Conservation (phyloP, 2,113 vertebrate genomes). For the Platanista minor region DNA sequence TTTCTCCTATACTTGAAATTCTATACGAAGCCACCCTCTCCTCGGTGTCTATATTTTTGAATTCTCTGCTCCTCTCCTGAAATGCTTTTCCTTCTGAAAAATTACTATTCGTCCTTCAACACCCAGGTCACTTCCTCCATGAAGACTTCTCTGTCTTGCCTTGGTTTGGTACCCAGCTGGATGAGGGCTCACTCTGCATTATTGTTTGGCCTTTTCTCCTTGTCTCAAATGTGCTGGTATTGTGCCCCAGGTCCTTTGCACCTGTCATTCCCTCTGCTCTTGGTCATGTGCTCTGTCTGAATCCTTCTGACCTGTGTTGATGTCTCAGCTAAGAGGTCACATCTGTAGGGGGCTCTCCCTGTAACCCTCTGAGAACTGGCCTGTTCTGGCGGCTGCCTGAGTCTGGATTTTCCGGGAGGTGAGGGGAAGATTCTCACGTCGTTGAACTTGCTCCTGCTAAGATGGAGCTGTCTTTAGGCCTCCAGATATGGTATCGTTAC, state of each 20-base stretch:
- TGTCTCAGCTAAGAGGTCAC: neutral
- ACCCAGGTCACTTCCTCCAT: neutral
- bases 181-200: neutral
- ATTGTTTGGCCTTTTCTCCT: neutral
- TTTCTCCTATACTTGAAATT: neutral
- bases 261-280: no score
- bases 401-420: neutral
- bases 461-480: neutral
- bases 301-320: neutral
- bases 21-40: neutral
- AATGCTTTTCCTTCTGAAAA: neutral
- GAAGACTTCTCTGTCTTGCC: neutral
- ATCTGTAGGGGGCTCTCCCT: neutral
- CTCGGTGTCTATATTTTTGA: neutral
- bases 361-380: neutral
- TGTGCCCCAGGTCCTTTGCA: neutral
- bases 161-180: neutral
- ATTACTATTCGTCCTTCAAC: neutral
- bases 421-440: rapidly evolving
- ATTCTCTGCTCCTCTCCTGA: neutral
- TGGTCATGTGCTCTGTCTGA: neutral
- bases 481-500: neutral
- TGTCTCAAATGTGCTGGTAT: neutral
- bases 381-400: neutral
- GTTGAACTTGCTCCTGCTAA: neutral